phyloP scores from a whole-genome alignment of 2,113 vertebrate species.

The Sialia sialis region DNA sequence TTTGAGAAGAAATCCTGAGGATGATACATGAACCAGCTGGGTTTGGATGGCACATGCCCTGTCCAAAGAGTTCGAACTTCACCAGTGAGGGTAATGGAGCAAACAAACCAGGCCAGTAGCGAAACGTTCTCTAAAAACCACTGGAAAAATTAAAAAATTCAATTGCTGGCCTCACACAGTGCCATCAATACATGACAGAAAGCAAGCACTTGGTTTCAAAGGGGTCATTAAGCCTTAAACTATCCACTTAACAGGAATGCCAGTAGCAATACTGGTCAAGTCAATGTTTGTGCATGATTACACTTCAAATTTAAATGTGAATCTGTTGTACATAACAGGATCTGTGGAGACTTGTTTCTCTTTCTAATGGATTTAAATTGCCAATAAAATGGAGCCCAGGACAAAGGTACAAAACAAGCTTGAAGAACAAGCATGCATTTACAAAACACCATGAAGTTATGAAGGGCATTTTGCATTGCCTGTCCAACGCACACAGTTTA shows the following conservation, averaged over 20 bases:
- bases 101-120: background rate
- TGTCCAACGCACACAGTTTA: background rate
- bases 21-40: background rate
- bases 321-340: background rate
- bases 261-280: conserved; percentile 37
- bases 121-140: background rate
- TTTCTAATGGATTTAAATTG: conserved; percentile 25
- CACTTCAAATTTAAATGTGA: conserved; percentile 4
- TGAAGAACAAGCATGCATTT: background rate
- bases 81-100: background rate
- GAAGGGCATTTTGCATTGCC: background rate
- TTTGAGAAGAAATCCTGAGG: background rate
- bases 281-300: conserved; percentile 46
- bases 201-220: conserved; percentile 1
- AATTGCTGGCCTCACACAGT: background rate
- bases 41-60: background rate
- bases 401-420: background rate
- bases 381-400: background rate
- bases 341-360: background rate
- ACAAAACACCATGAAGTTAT: background rate
- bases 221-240: conserved; percentile 49
- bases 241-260: background rate
- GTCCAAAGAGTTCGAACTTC: background rate
- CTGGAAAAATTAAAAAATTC: background rate
- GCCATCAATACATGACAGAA: background rate